Conservation (phyloP, 2,797 vertebrate genomes). For the Sus cebifrons region DNA sequence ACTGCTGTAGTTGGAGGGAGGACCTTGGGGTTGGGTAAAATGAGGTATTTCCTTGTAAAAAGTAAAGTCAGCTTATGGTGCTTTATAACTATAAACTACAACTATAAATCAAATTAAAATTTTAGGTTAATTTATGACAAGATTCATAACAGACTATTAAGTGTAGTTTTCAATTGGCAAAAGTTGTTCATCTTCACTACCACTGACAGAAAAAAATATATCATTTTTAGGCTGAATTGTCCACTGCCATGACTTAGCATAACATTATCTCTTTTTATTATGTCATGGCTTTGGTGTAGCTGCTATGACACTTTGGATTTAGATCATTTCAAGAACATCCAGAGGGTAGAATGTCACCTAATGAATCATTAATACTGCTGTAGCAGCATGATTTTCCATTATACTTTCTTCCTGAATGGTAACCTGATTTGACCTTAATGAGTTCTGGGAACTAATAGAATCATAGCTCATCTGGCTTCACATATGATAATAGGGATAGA, state of each 20-base stretch:
- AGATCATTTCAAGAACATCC: slow-evolving; percentile 73
- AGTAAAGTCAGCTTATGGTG: not conserved
- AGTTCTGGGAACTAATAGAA: slow-evolving; percentile 70
- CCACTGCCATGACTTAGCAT: not conserved
- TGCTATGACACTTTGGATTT: slow-evolving; percentile 65
- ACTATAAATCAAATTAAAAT: not conserved
- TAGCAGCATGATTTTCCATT: slow-evolving; percentile 73
- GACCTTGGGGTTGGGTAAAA: not conserved
- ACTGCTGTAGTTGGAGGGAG: not conserved
- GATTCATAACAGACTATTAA: not conserved
- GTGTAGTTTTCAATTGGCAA: slow-evolving; percentile 6
- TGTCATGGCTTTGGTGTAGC: slow-evolving; percentile 56
- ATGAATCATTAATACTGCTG: slow-evolving; percentile 80
- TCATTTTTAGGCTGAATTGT: not conserved
- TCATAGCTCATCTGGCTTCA: slow-evolving; percentile 60
- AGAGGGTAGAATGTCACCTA: slow-evolving; percentile 75
- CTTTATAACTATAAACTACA: not conserved
- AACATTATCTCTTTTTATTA: slow-evolving; percentile 56
- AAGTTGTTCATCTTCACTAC: not conserved
- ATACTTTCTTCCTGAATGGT: slow-evolving; percentile 56
- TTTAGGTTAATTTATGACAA: slow-evolving; percentile 37
- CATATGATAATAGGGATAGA: slow-evolving; percentile 13
- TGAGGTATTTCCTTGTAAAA: not conserved
- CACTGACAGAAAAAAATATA: not conserved
- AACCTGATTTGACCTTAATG: slow-evolving; percentile 79